These are phyloP conservation scores for Netelia inedita DNA, from an alignment of 2,888 invertebrate species.

Conservation along the genomic window DNA sequence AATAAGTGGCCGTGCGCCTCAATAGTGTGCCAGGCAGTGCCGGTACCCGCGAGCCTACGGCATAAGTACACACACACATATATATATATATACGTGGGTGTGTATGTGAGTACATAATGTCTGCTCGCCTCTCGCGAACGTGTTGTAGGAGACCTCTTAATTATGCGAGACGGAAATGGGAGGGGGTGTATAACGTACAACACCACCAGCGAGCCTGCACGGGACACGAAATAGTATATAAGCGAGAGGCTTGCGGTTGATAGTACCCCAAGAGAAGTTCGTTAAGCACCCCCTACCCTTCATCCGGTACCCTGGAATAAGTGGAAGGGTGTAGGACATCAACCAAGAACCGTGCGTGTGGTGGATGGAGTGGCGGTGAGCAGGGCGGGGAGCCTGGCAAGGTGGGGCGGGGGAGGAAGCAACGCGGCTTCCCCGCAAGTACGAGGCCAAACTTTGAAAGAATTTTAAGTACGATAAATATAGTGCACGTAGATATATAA, in stretches of 20 bases:
- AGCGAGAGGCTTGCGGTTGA: conserved; percentile 60
- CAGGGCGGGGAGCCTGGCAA: background rate
- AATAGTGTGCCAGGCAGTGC: conserved; percentile 68
- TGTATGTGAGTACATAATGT: conserved; percentile 1
- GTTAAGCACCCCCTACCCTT: conserved; percentile 48
- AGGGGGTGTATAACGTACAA: conserved; percentile 45
- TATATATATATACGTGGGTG: background rate
- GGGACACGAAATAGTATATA: conserved; percentile 67
- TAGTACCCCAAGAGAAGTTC: conserved; percentile 62
- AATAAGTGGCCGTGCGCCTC: conserved; percentile 65
- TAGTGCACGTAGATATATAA: background rate
- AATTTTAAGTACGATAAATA: conserved; percentile 49
- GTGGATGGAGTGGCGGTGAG: background rate
- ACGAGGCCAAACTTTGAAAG: conserved; percentile 58
- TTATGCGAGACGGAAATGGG: conserved; percentile 65
- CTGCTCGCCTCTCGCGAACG: conserved; percentile 50
- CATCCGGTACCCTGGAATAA: conserved; percentile 23
- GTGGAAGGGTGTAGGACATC: conserved; percentile 31
- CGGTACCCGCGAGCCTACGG: conserved; percentile 16
- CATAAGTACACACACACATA: background rate
- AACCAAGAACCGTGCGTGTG: background rate
- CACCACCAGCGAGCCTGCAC: conserved; percentile 56
- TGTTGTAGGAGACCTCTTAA: conserved; percentile 68
- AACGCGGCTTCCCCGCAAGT: conserved; percentile 36
- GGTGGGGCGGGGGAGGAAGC: background rate